Evolutionary conservation across 2,888 invertebrate genomes (phyloP), one percentile per base, ranked within the genome.

Genomic region (Microctonus aethiopoides): DNA sequence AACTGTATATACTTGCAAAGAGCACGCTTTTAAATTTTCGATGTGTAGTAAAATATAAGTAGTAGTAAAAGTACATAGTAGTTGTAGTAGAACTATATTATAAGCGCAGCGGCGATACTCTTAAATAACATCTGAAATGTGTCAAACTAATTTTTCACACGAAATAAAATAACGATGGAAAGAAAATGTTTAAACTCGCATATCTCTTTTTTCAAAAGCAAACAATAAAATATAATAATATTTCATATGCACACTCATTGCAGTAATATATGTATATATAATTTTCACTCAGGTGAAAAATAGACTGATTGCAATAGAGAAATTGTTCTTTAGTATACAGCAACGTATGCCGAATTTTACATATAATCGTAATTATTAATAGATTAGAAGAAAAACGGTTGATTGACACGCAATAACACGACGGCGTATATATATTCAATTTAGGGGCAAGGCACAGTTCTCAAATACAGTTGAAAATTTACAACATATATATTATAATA

Each of bases 381-480:
- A n/a, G 16, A n/a, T 46, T 46, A 16, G 46, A 46, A 16, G 16
- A 57, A 68, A 63, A 41, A 63, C 3, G 26, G 29, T 51, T 39
- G 16, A 39, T 36, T 36, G 52, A 59, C 52, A 52, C 51, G 63
- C 46, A 46, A 46, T 16, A 46, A 46, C 46, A 63, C 64, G 29
- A 46, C 51, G 51, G 26, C 64, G 16, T 56, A 46, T 29, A 46
- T 29, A 57, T 29, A 41, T 61, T 64, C 7, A 7, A 29, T 29
- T 29, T 3, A 7, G 16, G 16, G 46, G 46, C 46, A 71, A 71
- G 71, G 71, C 71, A 71, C 71, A 11, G 34, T 52, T 65, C 16
- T 70, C 54, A 60, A 65, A 66, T 32, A 22, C n/a, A 59, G 32
- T 67, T 22, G 51, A 24, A 68, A 61, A 61, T 61, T 32, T 52